These are phyloP conservation scores for Cataglyphis hispanica DNA, from an alignment of 1,140 invertebrate species.

Conservation along the genomic window DNA sequence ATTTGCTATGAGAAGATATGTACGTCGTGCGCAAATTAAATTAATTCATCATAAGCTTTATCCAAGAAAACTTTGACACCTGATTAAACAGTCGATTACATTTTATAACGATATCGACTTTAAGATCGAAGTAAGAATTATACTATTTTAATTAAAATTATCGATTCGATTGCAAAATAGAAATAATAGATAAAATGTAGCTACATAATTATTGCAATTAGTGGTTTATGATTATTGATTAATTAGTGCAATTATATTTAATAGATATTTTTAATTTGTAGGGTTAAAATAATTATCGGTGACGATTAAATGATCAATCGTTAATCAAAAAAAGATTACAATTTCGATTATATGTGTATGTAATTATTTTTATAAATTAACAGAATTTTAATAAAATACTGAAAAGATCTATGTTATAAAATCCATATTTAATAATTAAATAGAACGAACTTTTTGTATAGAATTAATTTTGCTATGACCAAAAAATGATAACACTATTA, in stretches of 20 bases:
- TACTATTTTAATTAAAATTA: conserved; percentile 4
- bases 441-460: neutral
- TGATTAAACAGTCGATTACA: conserved; percentile 13
- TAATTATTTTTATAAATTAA: neutral
- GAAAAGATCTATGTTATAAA: neutral
- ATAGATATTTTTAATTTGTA: neutral
- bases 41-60: conserved; percentile 46
- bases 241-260: neutral
- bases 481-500: conserved; percentile 27
- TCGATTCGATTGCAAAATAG: neutral
- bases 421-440: neutral
- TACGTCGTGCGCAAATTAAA: conserved; percentile 30
- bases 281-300: neutral
- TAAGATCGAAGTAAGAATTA: neutral
- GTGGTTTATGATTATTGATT: neutral
- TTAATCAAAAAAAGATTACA: neutral
- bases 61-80: neutral
- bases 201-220: neutral
- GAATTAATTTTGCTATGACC: neutral
- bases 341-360: neutral
- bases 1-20: neutral
- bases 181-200: neutral
- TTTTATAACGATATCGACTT: neutral
- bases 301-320: neutral
- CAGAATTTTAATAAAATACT: neutral